These are phyloP conservation scores for Coecobrya sp. DNA, from an alignment of 2,888 invertebrate species.

Conservation along the genomic window DNA sequence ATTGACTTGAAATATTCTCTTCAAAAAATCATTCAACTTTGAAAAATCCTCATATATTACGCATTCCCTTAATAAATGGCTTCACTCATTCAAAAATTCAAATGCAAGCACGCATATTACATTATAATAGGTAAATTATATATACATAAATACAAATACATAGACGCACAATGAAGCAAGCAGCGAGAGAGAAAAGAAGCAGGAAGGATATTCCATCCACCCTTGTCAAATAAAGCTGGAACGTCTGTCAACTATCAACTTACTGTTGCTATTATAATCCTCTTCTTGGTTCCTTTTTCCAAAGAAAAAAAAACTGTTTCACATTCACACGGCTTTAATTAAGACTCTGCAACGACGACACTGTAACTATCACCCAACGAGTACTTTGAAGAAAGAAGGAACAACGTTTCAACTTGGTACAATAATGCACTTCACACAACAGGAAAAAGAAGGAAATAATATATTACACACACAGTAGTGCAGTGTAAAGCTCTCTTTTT, in stretches of 20 bases:
- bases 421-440: conserved; percentile 63
- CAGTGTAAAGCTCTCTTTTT: conserved; percentile 43
- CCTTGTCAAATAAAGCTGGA: conserved; percentile 76
- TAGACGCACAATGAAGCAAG: conserved; percentile 40
- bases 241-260: conserved; percentile 81
- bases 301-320: conserved; percentile 77
- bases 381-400: neutral
- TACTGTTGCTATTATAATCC: conserved; percentile 77
- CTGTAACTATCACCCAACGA: conserved; percentile 72
- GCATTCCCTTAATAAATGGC: conserved; percentile 38
- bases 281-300: conserved; percentile 44
- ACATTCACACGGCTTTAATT: conserved; percentile 81
- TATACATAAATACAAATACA: neutral
- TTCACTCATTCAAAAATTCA: neutral
- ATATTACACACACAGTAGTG: no score
- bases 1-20: conserved; percentile 61
- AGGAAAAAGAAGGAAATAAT: conserved; percentile 72
- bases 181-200: conserved; percentile 19
- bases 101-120: conserved; percentile 44
- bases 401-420: conserved; percentile 42
- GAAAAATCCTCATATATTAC: conserved; percentile 57
- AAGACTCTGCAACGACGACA: conserved; percentile 74
- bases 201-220: conserved; percentile 71
- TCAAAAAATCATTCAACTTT: conserved; percentile 59
- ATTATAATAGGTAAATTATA: neutral